Evolutionary conservation across 2,888 invertebrate genomes (phyloP).

Genomic region (Raillietiella orientalis): DNA sequence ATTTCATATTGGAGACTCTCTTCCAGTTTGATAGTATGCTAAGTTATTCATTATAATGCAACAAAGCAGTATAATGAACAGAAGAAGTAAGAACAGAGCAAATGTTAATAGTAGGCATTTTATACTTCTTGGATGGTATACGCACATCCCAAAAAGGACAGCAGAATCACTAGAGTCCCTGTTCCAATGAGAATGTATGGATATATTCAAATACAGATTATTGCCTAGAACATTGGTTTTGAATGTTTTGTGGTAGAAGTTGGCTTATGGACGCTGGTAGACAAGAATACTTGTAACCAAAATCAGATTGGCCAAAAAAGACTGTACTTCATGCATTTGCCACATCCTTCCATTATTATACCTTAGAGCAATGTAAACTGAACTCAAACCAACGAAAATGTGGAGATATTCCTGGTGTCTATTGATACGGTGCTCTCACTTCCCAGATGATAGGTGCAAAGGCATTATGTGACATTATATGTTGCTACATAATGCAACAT

Average conservation of each 20-base stretch:
- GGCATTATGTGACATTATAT: too few relatives aligned
- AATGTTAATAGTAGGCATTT: slow-evolving; percentile 78
- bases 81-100: slow-evolving; percentile 52
- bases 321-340: slow-evolving; percentile 54
- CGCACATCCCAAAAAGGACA: slow-evolving; percentile 66
- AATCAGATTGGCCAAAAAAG: slow-evolving; percentile 45
- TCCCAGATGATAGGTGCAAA: too few relatives aligned
- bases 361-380: too few relatives aligned
- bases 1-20: too few relatives aligned
- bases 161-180: slow-evolving; percentile 41
- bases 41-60: slow-evolving; percentile 71
- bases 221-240: slow-evolving; percentile 53
- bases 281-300: slow-evolving; percentile 37
- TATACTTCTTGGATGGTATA: slow-evolving; percentile 78
- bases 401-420: too few relatives aligned
- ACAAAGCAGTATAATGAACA: slow-evolving; percentile 62
- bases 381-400: too few relatives aligned
- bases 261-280: too few relatives aligned
- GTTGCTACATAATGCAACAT: too few relatives aligned
- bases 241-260: slow-evolving; percentile 24
- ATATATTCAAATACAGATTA: slow-evolving; percentile 53
- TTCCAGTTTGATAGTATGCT: slow-evolving; percentile 47
- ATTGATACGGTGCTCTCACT: too few relatives aligned
- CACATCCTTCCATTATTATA: slow-evolving; percentile 67
- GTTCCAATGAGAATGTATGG: slow-evolving; percentile 50